These are phyloP conservation scores for Etheostoma nigrum DNA, from an alignment of 2,797 vertebrate genomes.

Conservation along the genomic window DNA sequence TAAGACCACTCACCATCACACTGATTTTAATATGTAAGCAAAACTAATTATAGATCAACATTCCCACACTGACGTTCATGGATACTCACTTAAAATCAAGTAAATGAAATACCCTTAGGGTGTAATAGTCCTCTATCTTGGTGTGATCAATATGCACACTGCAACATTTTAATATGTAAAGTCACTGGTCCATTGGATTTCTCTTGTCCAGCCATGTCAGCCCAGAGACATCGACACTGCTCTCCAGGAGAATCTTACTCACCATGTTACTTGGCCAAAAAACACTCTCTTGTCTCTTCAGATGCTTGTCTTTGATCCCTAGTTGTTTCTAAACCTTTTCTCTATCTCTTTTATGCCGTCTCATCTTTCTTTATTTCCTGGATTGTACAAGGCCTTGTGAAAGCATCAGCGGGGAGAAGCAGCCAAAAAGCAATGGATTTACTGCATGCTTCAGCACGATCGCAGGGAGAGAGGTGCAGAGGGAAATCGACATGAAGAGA, in stretches of 20 bases:
- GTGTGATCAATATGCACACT: slow-evolving; percentile 63
- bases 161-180: slow-evolving; percentile 67
- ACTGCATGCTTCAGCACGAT: slow-evolving; percentile 39
- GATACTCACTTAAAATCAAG: slow-evolving; percentile 36
- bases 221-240: slow-evolving; percentile 51
- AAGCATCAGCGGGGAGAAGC: slow-evolving; percentile 57
- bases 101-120: slow-evolving; percentile 41
- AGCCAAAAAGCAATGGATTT: slow-evolving; percentile 61
- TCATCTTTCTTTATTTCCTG: slow-evolving; percentile 18
- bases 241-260: slow-evolving; percentile 59
- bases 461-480: slow-evolving; percentile 2
- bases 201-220: slow-evolving; percentile 64
- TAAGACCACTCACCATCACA: slow-evolving; percentile 36
- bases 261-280: slow-evolving; percentile 50
- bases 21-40: slow-evolving; percentile 53
- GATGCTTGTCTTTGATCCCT: slow-evolving; percentile 37
- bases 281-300: slow-evolving; percentile 38
- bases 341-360: slow-evolving; percentile 6
- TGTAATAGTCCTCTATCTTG: slow-evolving; percentile 41
- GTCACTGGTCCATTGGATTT: slow-evolving; percentile 67
- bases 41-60: slow-evolving; percentile 55
- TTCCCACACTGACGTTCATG: slow-evolving; percentile 57
- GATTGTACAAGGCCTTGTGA: slow-evolving; percentile 45
- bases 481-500: slow-evolving; percentile 4
- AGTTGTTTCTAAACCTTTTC: slow-evolving; percentile 19